Conservation (phyloP, 2,888 invertebrate genomes). For the Colostygia pectinataria region DNA sequence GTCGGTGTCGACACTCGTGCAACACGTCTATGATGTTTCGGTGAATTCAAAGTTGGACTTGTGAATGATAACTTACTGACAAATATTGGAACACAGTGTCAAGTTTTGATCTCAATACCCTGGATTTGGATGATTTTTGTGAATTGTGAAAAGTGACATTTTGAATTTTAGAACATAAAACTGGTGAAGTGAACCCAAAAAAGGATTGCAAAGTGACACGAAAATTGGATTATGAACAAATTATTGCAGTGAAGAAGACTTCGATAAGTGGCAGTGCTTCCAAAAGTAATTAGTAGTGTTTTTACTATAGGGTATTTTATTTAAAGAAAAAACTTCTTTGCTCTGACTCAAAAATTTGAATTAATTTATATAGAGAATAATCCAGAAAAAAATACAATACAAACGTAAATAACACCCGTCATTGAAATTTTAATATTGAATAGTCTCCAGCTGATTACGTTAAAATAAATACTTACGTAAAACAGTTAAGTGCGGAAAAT, state of each 20-base stretch:
- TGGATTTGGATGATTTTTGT: constrained; percentile 75
- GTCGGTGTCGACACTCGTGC: constrained; percentile 79
- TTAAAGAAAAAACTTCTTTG: not conserved
- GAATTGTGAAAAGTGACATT: constrained; percentile 73
- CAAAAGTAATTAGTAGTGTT: constrained; percentile 58
- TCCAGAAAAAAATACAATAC: not conserved
- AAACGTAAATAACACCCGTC: constrained; percentile 41
- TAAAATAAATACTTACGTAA: constrained; percentile 30
- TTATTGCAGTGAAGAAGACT: constrained; percentile 54
- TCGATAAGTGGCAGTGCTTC: constrained; percentile 60
- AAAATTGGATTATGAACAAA: constrained; percentile 65
- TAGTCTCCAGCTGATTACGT: constrained; percentile 65
- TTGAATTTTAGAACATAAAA: constrained; percentile 54
- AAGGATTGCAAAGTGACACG: constrained; percentile 72
- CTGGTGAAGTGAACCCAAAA: constrained; percentile 68
- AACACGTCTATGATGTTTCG: constrained; percentile 82
- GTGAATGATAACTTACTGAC: constrained; percentile 82
- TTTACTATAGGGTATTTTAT: constrained; percentile 26
- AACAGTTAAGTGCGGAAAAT: constrained; percentile 54
- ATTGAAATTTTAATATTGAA: constrained; percentile 50
- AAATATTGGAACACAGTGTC: constrained; percentile 88
- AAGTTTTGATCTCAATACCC: constrained; percentile 73
- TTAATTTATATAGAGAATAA: too few species aligned
- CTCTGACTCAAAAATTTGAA: too few species aligned
- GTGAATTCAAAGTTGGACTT: constrained; percentile 77